Conservation (phyloP, 2,797 vertebrate species). For the Ispidina picta region DNA sequence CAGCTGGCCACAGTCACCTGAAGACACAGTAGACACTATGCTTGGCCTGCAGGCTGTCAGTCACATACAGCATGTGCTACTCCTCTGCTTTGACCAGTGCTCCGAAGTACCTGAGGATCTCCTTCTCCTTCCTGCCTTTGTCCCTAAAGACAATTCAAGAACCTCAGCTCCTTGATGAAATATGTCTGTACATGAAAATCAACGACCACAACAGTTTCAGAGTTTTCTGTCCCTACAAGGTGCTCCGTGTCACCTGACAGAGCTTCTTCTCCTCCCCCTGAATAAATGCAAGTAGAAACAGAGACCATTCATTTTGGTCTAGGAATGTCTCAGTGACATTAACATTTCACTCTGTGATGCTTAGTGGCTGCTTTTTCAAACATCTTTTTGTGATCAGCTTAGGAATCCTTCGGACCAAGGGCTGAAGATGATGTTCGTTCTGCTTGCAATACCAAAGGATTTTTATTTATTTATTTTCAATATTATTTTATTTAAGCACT, state of each 20-base stretch:
- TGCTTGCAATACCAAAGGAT: not conserved
- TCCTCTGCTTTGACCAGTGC: not conserved
- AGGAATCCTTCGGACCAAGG: not conserved
- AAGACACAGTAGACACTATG: not conserved
- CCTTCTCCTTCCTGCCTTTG: not conserved
- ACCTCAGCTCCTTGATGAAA: not conserved
- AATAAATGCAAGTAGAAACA: not conserved
- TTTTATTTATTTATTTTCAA: not conserved
- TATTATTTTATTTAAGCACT: not conserved
- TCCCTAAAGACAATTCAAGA: not conserved
- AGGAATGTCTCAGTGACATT: not conserved
- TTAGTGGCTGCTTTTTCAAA: conserved; percentile 10
- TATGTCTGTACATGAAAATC: not conserved
- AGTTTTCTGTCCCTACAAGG: not conserved
- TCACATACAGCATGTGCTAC: fast-evolving
- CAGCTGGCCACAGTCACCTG: not conserved
- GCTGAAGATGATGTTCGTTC: not conserved
- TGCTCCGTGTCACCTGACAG: not conserved
- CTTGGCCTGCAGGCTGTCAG: not conserved
- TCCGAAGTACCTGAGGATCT: fast-evolving
- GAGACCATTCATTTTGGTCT: not conserved
- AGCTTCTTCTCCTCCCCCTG: not conserved
- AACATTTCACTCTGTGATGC: not conserved
- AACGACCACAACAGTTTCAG: not conserved
- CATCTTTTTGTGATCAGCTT: not conserved